Evolutionary conservation across 2,113 vertebrate species (phyloP).

Genomic region (Ameiurus melas): DNA sequence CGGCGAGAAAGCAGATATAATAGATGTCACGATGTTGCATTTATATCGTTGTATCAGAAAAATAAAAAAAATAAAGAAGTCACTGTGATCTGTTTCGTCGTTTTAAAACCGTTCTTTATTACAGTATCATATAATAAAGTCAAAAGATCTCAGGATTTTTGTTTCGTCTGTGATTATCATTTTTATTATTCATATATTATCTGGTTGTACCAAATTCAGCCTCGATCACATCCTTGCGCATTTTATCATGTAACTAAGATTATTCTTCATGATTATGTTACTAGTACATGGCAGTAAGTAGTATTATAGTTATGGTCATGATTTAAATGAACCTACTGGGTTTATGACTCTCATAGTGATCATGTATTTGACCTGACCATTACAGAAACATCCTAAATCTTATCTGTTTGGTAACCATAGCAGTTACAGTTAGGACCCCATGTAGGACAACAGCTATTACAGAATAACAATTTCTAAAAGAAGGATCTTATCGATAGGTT

Average conservation of each 20-base stretch:
- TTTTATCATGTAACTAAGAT: background rate
- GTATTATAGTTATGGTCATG: background rate
- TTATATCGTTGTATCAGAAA: background rate
- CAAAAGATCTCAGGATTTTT: background rate
- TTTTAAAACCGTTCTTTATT: constrained; percentile 14
- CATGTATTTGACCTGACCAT: background rate
- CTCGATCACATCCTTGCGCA: background rate
- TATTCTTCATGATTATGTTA: background rate
- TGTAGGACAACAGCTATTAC: background rate
- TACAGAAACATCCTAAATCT: background rate
- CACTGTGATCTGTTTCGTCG: background rate
- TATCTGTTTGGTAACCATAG: background rate
- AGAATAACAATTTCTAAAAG: background rate
- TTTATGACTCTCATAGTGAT: background rate
- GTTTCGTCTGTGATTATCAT: background rate
- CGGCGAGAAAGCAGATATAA: background rate
- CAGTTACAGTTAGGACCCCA: background rate
- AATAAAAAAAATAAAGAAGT: background rate
- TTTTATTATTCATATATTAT: background rate
- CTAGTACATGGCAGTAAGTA: background rate
- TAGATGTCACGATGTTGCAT: background rate
- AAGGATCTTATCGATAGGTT: background rate
- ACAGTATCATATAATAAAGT: background rate
- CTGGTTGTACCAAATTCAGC: background rate
- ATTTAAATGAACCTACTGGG: background rate